Evolutionary conservation across 2,113 vertebrate species (phyloP), one percentile per base, ranked within the genome.

Genomic region (Labeo rohita): DNA sequence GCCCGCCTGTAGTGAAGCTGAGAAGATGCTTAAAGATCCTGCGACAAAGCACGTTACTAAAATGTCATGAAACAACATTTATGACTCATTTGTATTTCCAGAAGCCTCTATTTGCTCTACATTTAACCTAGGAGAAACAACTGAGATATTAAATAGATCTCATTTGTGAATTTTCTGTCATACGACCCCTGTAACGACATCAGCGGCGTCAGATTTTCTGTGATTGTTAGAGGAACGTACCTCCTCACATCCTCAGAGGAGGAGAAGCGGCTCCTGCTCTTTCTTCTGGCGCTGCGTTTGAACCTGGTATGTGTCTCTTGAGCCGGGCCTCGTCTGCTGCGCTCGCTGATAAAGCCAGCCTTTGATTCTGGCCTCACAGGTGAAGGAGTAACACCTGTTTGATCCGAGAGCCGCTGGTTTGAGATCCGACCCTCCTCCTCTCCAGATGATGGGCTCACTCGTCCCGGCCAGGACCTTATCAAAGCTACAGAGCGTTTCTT

Each of bases 331-430:
- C 43, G n/a, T 47, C 61, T 39, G 70, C 68, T 77, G 63, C 15
- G 74, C 80, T 82, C 28, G 47, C 36, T 85, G 86, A 85, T 89
- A 88, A 86, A 89, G 84, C 66, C 70, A 36, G 77, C n/a, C 87
- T 91, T 91, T 91, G 90, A 89, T 91, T 85, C 61, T 39, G 21
- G 18, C 66, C 75, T 68, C 77, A 63, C 63, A 73, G 80, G 85
- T 61, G 82, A 86, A 68, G 87, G 52, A 66, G 47, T 34, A 47
- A 59, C 49, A 77, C 65, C 84, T 80, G 72, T 89, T 86, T 91
- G 84, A 89, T 87, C 84, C 89, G 9, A 49, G 70, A 21, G 1
- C 56, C 81, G 54, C 56, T 56, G 74, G 80, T 74, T 74, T 65
- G 47, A 88, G 78, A 80, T 21, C 18, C 34, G 72, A 73, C 8